Base-by-base conservation (phyloP, 1,140 invertebrate genomes). In the Lepidurus apus region DNA sequence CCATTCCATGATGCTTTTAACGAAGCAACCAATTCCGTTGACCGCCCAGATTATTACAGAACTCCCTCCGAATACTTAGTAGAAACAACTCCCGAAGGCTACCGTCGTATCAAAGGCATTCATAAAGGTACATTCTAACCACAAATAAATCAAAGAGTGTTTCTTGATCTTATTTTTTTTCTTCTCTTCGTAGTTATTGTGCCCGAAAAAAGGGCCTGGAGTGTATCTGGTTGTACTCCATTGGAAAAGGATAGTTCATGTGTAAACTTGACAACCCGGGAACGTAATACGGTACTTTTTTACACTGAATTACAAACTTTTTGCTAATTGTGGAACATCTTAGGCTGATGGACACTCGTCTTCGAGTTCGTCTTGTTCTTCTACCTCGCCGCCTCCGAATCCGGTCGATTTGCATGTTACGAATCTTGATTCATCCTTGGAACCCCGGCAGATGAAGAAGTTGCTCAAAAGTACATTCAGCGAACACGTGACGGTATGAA, bases 401-500 rank as follows among this genome's bases (percentile, higher is more conserved):
- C 87, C 88, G 1, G 89, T 93, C 21, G 91, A 93, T 83, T 84
- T 94, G 7, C 87, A 91, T 80, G 89, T 93, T 26, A 90, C 91
- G 42, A 93, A 93, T 85, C 85, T 94, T 75, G 93, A 94, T 86
- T 90, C 91, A 81, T 91, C 88, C 80, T 91, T 93, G 80, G 90
- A 91, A 82, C 85, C 88, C 7, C 88, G 89, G 76, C 91, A 93
- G 82, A 89, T 93, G 87, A 90, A 89, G 81, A 88, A 88, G 74
- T 88, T 92, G 74, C 84, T 94, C 7, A 85, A 87, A 43, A 87
- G 88, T 45, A 87, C 91, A 45, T 92, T 93, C 80, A 88, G 88
- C 82, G 89, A 92, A 82, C 90, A 92, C 83, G 88, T 91, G 11
- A 89, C 88, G 88, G 91, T 92, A 86, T 42, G 7, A 78, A 17